Base-by-base conservation (phyloP, 2,113 vertebrate genomes). In the Ranitomeya variabilis region DNA sequence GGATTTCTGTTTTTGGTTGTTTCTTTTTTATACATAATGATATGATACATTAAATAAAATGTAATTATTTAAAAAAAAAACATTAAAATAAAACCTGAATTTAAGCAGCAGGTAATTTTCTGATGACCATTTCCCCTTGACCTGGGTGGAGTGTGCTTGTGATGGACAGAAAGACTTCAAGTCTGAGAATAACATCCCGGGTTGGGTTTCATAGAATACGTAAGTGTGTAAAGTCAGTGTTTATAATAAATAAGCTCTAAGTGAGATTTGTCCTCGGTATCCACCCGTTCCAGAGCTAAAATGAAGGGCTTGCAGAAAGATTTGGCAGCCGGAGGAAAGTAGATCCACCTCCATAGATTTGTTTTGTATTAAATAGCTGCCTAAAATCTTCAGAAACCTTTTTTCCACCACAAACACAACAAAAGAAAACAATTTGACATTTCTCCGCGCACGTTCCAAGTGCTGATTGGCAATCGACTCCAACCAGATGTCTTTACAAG, bases 361-460 rank as follows among this genome's bases (percentile, higher is more conserved):
- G 87, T 89, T 89, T 84, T 84, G 73, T 57, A 69, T 85, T 78
- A 85, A 89, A 89, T 89, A 77, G 71, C 87, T 83, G 81, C 87
- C 80, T 74, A 84, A 81, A 89, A 85, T 89, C 82, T 85, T 85
- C 76, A 78, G 80, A 79, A 84, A 89, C 81, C 62, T 51, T 55
- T 45, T 69, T 79, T 89, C 87, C 87, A 89, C 87, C 87, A 76
- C 87, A 85, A 89, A 89, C 81, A 89, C 87, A 89, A 89, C 87
- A 89, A 89, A 89, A 79, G 87, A 79, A 89, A 89, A 89, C 80
- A 83, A 89, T 74, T 59, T 88, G 87, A 88, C 87, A 83, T 78
- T 78, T 89, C 82, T 89, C 82, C 31, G 55, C 45, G 23, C 60
- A 45, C 52, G 73, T 89, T 89, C 87, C 87, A 89, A 89, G 82